phyloP scores from a whole-genome alignment of 2,888 invertebrate genomes.

The Zygaena filipendulae region DNA sequence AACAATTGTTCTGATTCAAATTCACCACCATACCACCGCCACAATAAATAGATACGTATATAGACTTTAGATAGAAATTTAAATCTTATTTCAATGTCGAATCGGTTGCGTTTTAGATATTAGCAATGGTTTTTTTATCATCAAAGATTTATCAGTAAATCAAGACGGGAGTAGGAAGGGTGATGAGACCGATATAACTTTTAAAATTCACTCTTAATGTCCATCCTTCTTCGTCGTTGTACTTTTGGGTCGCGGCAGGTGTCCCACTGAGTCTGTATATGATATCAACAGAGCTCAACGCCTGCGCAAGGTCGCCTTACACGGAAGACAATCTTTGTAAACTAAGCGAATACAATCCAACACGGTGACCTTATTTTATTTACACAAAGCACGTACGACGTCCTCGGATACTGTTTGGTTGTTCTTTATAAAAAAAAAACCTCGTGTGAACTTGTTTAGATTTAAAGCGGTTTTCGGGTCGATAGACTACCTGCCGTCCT shows the following conservation, averaged over 20 bases:
- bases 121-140: too few relatives aligned
- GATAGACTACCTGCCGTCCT: constrained; percentile 45
- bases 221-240: constrained; percentile 12
- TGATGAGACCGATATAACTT: neutral
- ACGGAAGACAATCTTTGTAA: constrained; percentile 62
- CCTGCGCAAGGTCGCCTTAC: constrained; percentile 43
- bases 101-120: too few relatives aligned
- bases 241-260: constrained; percentile 23
- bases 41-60: too few relatives aligned
- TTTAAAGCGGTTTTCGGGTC: constrained; percentile 33
- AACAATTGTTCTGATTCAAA: too few relatives aligned
- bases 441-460: constrained; percentile 38
- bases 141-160: too few relatives aligned
- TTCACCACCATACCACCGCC: too few relatives aligned
- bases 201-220: too few relatives aligned
- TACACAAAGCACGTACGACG: constrained; percentile 28
- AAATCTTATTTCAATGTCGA: too few relatives aligned
- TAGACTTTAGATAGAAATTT: too few relatives aligned
- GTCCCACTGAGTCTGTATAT: constrained; percentile 29
- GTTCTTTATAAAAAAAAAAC: constrained; percentile 19
- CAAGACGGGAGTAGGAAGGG: neutral
- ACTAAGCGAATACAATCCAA: constrained; percentile 33
- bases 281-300: too few relatives aligned
- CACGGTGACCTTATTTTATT: constrained; percentile 43
- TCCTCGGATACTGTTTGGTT: constrained; percentile 15